Evolutionary conservation across 2,888 invertebrate species (phyloP).

Genomic region (Lithophane ornitopus): DNA sequence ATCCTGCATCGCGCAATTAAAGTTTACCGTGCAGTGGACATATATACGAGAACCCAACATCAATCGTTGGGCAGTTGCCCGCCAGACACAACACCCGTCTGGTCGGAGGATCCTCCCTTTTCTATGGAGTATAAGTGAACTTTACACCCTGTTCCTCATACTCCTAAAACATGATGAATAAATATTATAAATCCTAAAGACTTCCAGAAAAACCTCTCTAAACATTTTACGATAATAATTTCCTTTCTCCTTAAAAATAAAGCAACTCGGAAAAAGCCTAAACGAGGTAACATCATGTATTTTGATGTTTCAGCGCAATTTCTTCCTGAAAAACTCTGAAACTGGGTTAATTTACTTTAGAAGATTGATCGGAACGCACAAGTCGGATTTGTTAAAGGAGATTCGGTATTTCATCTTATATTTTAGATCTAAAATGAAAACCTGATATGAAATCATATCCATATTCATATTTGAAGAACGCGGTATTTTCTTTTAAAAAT

Average conservation of each 20-base stretch:
- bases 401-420: not conserved
- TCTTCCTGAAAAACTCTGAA: conserved; percentile 18
- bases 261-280: conserved; percentile 21
- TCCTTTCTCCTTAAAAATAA: conserved; percentile 3
- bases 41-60: too few species aligned
- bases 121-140: too few species aligned
- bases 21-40: too few species aligned
- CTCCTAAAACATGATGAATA: too few species aligned
- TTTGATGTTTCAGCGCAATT: conserved; percentile 38
- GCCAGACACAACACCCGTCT: too few species aligned
- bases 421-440: not conserved
- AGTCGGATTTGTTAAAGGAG: not conserved
- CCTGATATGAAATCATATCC: not conserved
- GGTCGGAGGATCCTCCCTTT: too few species aligned
- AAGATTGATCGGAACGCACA: conserved; percentile 11
- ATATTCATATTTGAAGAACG: not conserved
- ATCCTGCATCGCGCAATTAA: too few species aligned
- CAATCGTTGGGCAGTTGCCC: too few species aligned
- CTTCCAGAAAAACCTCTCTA: not conserved
- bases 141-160: too few species aligned
- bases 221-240: conserved; percentile 6
- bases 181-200: not conserved
- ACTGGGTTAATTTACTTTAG: conserved; percentile 43
- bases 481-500: not conserved
- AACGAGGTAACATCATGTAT: conserved; percentile 30